Conservation (phyloP, 2,113 vertebrate genomes). For the Onychostruthus taczanowskii region DNA sequence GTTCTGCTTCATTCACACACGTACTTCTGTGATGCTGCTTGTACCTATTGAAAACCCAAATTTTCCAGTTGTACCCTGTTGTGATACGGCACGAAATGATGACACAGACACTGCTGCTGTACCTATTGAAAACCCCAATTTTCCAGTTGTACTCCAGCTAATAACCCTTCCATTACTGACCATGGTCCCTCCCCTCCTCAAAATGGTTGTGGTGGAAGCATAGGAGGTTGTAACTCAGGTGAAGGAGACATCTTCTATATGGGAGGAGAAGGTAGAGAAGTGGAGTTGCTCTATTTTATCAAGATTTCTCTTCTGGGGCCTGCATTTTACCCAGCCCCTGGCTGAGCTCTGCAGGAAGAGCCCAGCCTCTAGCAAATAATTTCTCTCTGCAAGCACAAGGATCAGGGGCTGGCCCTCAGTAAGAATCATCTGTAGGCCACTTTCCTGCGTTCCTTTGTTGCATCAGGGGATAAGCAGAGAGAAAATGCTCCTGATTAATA, state of each 20-base stretch:
- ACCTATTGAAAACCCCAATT: background rate
- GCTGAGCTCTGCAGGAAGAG: background rate
- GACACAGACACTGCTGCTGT: no score
- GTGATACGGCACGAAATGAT: no score
- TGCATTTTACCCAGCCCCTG: background rate
- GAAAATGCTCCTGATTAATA: constrained; percentile 26
- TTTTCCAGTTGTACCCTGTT: background rate
- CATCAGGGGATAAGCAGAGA: background rate
- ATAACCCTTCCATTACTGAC: background rate
- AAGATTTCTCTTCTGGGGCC: background rate
- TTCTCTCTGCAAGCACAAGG: background rate
- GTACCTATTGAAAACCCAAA: background rate
- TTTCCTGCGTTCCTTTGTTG: background rate
- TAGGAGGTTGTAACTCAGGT: background rate
- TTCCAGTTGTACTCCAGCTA: background rate
- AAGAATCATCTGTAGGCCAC: background rate
- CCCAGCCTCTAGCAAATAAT: background rate
- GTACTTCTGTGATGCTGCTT: background rate
- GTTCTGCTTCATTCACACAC: background rate
- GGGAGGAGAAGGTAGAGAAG: background rate
- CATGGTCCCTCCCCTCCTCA: background rate
- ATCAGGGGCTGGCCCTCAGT: background rate
- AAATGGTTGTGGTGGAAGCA: background rate
- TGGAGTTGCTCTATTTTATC: background rate
- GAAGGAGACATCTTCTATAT: background rate